Evolutionary conservation across 2,797 vertebrate genomes (phyloP), one percentile per base, ranked within the genome.

Genomic region (Protonibea diacanthus): DNA sequence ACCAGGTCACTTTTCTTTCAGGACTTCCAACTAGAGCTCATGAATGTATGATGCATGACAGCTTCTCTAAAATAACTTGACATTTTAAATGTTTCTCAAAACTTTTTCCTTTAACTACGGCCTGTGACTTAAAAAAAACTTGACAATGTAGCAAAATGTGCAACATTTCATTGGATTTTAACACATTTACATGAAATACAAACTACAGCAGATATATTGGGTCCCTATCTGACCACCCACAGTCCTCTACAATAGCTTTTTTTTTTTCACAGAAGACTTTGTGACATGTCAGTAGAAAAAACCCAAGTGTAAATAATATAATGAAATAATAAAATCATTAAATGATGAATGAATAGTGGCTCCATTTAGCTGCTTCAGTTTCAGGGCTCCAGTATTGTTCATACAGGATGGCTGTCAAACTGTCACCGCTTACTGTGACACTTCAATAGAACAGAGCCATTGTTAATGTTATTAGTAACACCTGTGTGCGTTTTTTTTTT

Each of bases 1-100:
- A 78, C 21, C 49, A 74, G 72, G 58, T 70, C 56, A 66, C 55
- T 25, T 63, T 33, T 29, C 6, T 81, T 65, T 17, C n/a, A 45
- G 29, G 61, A 33, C 25, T n/a, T 59, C 44, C 8, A 64, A 72
- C 53, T 42, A 71, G 38, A 29, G 55, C 29, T 45, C 23, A 71
- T 38, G 45, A 63, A 75, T 48, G 0, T 75, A 51, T 77, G 42
- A 58, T 60, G 47, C 45, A 20, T 56, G 20, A 56, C 20, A 62
- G 40, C 33, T 23, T 59, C 38, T 40, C 4, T 45, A 51, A 57
- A 40, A 25, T 20, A 47, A n/a, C 17, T 18, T 23, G 17, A 14
- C 25, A 42, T 23, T 17, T 51, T n/a, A 68, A 1, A 15, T 15
- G 0, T 38, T 63, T n/a, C 1, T 20, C 4, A 7, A 57, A 20